Conservation (phyloP, 2,888 invertebrate genomes). For the Tryphoninae sp. region DNA sequence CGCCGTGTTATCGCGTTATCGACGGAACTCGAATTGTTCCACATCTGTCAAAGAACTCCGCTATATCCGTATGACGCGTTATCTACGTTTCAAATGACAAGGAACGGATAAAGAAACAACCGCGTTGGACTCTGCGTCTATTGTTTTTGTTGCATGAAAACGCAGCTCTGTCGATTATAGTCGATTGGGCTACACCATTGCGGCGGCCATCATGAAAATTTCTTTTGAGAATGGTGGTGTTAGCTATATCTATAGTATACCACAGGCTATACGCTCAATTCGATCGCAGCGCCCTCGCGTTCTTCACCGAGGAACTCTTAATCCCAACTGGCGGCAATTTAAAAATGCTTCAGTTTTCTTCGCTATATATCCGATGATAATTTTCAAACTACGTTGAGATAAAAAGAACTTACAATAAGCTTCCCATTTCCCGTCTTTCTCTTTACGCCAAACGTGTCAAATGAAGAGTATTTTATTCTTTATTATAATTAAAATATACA, state of each 20-base stretch:
- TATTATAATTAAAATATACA: conserved; percentile 82
- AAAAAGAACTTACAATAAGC: too few relatives aligned
- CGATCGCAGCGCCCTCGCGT: conserved; percentile 38
- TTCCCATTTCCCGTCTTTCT: neutral
- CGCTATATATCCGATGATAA: neutral
- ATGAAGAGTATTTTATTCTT: conserved; percentile 77
- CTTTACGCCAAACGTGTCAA: conserved; percentile 63
- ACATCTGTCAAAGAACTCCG: neutral
- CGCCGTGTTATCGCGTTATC: neutral
- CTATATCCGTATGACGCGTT: neutral
- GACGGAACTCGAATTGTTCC: neutral
- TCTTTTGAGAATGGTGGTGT: conserved; percentile 40
- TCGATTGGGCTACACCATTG: conserved; percentile 49
- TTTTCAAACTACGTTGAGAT: conserved; percentile 3
- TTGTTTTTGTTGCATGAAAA: conserved; percentile 26
- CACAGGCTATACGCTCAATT: neutral
- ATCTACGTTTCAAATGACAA: neutral
- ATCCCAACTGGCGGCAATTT: neutral
- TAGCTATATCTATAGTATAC: neutral
- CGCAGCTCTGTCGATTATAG: conserved; percentile 32
- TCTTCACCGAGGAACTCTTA: neutral
- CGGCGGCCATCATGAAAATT: conserved; percentile 56
- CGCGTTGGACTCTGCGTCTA: conserved; percentile 1
- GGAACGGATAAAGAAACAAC: conserved; percentile 7
- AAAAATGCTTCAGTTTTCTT: too few relatives aligned